Percentiles rank a stretch among this genome's conserved stretches.
phyloP scores from a whole-genome alignment of 2,888 invertebrate genomes.

The Pristionchus arcanus region DNA sequence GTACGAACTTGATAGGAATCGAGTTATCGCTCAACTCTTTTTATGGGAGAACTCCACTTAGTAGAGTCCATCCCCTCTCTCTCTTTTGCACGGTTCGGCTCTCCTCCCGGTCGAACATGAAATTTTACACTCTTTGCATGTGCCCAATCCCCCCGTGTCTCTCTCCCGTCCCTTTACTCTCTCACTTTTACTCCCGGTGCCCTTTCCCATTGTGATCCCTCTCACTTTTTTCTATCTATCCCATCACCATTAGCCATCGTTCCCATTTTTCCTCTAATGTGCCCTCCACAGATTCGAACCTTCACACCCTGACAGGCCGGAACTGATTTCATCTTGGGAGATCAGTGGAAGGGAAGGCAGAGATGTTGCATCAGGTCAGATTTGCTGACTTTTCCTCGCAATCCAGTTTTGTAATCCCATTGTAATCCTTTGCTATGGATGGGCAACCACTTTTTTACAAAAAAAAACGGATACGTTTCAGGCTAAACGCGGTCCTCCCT shows the following conservation, averaged over 20 bases:
- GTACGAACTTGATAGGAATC: conserved; percentile 25
- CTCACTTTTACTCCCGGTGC: conserved; percentile 25
- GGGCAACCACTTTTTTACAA: background rate
- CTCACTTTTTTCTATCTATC: conserved; percentile 22
- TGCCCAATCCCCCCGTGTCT: conserved; percentile 12
- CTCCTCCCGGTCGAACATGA: background rate
- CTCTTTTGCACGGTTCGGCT: conserved; percentile 17
- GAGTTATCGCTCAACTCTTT: background rate
- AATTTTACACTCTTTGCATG: conserved; percentile 53
- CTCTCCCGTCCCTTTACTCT: background rate
- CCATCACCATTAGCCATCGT: conserved; percentile 30
- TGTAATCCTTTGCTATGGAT: background rate
- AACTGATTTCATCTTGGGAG: background rate
- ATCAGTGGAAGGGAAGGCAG: background rate
- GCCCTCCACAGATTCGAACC: conserved; percentile 32
- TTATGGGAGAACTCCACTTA: background rate
- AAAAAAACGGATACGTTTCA: background rate
- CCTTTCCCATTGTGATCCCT: conserved; percentile 46
- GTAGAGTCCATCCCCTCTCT: background rate
- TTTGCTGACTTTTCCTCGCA: background rate
- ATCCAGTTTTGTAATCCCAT: background rate
- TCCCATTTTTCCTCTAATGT: background rate
- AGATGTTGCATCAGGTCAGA: conserved; percentile 44
- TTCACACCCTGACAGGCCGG: background rate
- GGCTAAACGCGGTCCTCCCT: conserved; percentile 54